A percentile compares a stretch with the other conserved stretches of the same genome.
Evolutionary conservation across 2,113 vertebrate species (phyloP).

Genomic region (Coturnix japonica): DNA sequence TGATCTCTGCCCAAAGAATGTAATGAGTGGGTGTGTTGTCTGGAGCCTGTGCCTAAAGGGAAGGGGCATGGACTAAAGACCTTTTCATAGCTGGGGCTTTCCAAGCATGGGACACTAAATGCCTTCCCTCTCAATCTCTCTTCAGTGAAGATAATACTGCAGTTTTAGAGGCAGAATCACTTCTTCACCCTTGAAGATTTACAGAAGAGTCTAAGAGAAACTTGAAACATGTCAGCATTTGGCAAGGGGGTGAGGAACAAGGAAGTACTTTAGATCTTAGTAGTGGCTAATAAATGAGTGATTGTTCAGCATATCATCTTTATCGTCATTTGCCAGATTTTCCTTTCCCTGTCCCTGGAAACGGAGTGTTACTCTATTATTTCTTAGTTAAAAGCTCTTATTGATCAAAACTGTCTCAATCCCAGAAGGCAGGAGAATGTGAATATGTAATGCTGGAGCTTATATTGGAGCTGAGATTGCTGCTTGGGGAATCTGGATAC

Average conservation of each 20-base stretch:
- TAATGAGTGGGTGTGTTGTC: fast-evolving
- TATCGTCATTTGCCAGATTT: constrained; percentile 18
- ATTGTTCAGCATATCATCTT: background rate
- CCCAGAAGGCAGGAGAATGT: constrained; percentile 25
- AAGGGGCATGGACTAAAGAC: background rate
- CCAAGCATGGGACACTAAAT: background rate
- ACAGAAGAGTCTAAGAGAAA: background rate
- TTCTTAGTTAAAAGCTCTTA: constrained; percentile 42
- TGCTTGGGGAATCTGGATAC: background rate
- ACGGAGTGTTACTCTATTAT: background rate
- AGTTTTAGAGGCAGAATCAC: background rate
- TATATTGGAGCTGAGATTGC: background rate
- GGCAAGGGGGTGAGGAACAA: background rate
- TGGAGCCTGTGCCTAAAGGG: fast-evolving
- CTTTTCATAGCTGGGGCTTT: background rate
- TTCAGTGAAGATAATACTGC: background rate
- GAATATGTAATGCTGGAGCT: constrained; percentile 7
- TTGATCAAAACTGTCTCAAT: background rate
- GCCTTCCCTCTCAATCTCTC: background rate
- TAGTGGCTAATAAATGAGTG: background rate
- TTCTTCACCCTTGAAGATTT: background rate
- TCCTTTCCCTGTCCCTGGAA: background rate
- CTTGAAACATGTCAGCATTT: background rate
- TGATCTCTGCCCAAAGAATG: background rate
- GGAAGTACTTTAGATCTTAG: background rate